Percentiles rank a stretch among this genome's conserved stretches.
These are phyloP conservation scores for Aspidiotus destructor DNA, from an alignment of 2,888 invertebrate species.

Conservation along the genomic window DNA sequence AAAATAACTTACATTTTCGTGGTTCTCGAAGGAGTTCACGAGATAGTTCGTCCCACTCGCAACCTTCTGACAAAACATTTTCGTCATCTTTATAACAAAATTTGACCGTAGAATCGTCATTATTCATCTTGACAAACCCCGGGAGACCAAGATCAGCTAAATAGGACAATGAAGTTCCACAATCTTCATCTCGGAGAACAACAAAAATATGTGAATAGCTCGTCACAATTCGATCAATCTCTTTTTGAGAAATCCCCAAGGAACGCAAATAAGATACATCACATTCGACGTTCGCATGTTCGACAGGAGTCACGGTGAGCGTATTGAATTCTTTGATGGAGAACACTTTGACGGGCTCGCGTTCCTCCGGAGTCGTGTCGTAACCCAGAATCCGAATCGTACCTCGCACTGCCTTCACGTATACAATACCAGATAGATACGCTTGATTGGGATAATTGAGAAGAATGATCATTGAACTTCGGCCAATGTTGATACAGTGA, in stretches of 20 bases:
- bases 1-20: no score
- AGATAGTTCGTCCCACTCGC: no score
- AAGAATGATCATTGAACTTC: neutral
- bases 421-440: neutral
- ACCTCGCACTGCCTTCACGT: neutral
- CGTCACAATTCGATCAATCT: neutral
- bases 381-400: neutral
- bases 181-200: neutral
- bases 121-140: neutral
- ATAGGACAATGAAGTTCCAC: neutral
- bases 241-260: neutral
- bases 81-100: no score
- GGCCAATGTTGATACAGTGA: no score
- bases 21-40: no score
- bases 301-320: neutral
- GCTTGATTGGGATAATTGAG: neutral
- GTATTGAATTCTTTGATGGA: neutral
- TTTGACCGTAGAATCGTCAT: neutral
- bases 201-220: neutral
- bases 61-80: no score
- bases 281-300: neutral
- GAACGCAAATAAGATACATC: neutral
- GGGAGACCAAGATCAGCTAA: neutral
- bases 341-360: neutral
- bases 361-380: neutral